Evolutionary conservation across 2,113 vertebrate genomes (phyloP).

Genomic region (Hippocampus zosterae): DNA sequence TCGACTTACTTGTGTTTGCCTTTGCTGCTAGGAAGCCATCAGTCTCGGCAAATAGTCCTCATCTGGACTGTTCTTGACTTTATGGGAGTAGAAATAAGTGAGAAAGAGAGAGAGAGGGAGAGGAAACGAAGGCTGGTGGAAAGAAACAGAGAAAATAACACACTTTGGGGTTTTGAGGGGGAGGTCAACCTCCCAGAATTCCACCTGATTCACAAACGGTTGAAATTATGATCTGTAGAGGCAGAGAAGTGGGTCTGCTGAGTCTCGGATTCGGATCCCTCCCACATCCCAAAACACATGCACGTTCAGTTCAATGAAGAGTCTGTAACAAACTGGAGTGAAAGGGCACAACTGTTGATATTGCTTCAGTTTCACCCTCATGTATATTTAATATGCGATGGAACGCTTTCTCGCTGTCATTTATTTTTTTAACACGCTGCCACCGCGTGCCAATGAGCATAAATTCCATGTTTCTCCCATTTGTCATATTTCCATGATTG

Average conservation of each 20-base stretch:
- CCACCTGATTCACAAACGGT: constrained; percentile 88
- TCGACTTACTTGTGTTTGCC: constrained; percentile 54
- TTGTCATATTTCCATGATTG: too few relatives aligned
- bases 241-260: constrained; percentile 47
- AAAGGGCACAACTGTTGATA: too few relatives aligned
- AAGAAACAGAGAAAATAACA: constrained; percentile 65
- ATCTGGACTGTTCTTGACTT: constrained; percentile 56
- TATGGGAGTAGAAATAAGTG: constrained; percentile 49
- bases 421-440: too few relatives aligned
- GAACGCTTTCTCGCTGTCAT: too few relatives aligned
- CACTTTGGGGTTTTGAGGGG: constrained; percentile 78
- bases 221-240: constrained; percentile 81
- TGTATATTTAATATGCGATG: too few relatives aligned
- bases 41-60: constrained; percentile 57
- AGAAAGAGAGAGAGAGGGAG: constrained; percentile 24
- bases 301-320: too few relatives aligned
- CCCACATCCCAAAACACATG: too few relatives aligned
- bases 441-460: too few relatives aligned
- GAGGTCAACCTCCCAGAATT: constrained; percentile 84
- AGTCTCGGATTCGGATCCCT: too few relatives aligned
- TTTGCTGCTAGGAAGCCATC: constrained; percentile 42
- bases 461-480: too few relatives aligned
- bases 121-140: constrained; percentile 66
- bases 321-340: too few relatives aligned
- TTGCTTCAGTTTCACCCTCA: too few relatives aligned